Percentiles rank a stretch among this genome's conserved stretches.
Evolutionary conservation across 2,113 vertebrate species (phyloP).

Genomic region (Protobothrops mucrosquamatus): DNA sequence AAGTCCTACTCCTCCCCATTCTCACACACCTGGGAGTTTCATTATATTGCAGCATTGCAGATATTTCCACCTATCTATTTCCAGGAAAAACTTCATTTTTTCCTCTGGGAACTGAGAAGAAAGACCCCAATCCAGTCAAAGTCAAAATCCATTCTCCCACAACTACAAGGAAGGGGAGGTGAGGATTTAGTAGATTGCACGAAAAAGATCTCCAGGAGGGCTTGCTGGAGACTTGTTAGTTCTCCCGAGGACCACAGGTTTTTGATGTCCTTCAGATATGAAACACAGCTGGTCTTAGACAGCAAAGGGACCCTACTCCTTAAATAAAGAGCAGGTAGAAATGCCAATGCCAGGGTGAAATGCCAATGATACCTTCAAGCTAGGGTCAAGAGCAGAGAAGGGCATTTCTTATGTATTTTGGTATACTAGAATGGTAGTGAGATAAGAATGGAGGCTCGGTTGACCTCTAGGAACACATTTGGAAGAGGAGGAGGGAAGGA

Average conservation of each 20-base stretch:
- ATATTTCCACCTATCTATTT: too few species aligned
- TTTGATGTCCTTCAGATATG: background rate
- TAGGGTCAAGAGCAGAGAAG: background rate
- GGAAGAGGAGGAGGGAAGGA: too few species aligned
- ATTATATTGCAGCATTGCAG: background rate
- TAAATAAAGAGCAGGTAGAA: background rate
- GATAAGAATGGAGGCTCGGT: too few species aligned
- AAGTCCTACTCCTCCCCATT: background rate
- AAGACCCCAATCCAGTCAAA: background rate
- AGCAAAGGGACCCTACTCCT: background rate
- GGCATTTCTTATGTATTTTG: too few species aligned
- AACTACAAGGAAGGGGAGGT: background rate
- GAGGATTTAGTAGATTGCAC: background rate
- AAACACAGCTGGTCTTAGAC: background rate
- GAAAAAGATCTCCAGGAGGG: background rate
- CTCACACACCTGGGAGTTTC: background rate
- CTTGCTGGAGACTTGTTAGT: background rate
- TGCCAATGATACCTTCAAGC: background rate
- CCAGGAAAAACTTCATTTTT: background rate
- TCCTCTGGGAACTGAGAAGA: too few species aligned
- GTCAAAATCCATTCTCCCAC: background rate
- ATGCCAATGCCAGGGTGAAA: background rate
- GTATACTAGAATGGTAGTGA: too few species aligned
- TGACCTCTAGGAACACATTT: too few species aligned
- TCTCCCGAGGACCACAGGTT: background rate